phyloP scores from a whole-genome alignment of 2,797 vertebrate genomes.

The Squalus acanthias region DNA sequence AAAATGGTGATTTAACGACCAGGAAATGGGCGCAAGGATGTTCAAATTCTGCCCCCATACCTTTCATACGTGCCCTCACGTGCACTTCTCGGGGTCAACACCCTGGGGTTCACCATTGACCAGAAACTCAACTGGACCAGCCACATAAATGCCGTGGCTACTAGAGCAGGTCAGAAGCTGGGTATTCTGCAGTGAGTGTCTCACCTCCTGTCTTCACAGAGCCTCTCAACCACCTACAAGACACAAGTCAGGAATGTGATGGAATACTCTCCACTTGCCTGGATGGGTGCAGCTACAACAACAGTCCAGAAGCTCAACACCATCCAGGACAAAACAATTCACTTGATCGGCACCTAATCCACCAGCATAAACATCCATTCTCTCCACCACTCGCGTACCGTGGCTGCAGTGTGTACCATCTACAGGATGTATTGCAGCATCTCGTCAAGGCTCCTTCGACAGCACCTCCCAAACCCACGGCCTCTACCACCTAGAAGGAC shows the following conservation, averaged over 20 bases:
- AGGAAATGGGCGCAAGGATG: neutral
- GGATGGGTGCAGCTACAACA: neutral
- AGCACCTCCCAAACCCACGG: too few species aligned
- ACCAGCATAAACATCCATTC: neutral
- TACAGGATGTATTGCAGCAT: too few species aligned
- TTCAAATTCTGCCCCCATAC: neutral
- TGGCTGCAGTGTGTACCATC: too few species aligned
- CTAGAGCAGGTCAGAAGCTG: neutral
- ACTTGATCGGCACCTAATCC: neutral
- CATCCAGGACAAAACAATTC: neutral
- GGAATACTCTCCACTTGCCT: too few species aligned
- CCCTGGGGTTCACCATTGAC: neutral
- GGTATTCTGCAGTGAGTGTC: too few species aligned
- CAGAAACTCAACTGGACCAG: neutral
- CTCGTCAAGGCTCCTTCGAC: too few species aligned
- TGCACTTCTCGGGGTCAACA: neutral
- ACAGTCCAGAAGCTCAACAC: neutral
- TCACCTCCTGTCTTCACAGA: too few species aligned
- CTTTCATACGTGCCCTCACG: neutral
- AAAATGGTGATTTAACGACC: neutral
- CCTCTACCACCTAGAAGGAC: too few species aligned
- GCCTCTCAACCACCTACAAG: too few species aligned
- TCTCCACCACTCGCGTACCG: too few species aligned
- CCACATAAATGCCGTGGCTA: neutral
- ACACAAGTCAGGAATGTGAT: neutral